phyloP scores from a whole-genome alignment of 2,888 invertebrate species.

The Pocota personata region DNA sequence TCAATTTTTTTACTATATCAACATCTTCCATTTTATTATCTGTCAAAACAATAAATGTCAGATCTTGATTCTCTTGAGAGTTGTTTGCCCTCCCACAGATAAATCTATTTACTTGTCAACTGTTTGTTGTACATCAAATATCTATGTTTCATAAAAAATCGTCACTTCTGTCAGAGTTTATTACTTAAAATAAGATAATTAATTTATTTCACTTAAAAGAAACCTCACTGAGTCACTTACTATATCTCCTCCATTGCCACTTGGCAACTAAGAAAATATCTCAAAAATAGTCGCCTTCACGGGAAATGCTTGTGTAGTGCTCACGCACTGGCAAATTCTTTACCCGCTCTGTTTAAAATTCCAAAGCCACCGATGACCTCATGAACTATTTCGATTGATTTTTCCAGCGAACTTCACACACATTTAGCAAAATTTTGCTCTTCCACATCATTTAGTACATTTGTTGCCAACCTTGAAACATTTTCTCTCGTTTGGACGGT shows the following conservation, averaged over 20 bases:
- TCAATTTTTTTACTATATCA: neutral
- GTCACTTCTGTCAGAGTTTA: conserved; percentile 8
- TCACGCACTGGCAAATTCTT: conserved; percentile 32
- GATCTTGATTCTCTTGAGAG: neutral
- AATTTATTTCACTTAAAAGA: conserved; percentile 10
- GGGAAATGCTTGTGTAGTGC: neutral
- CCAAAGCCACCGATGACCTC: conserved; percentile 52
- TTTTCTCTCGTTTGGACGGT: neutral
- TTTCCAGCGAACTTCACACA: conserved; percentile 25
- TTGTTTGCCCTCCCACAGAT: neutral
- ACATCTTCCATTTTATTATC: neutral
- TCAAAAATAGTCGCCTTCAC: neutral
- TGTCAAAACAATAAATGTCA: conserved; percentile 7
- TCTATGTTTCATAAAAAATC: conserved; percentile 6
- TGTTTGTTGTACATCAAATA: neutral
- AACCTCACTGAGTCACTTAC: neutral
- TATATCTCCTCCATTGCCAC: neutral
- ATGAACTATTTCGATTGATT: conserved; percentile 67
- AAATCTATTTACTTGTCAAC: neutral
- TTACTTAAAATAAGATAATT: conserved; percentile 6
- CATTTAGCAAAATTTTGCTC: neutral
- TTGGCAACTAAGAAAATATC: conserved; percentile 1
- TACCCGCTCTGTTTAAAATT: conserved; percentile 13
- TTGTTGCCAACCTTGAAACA: conserved; percentile 38
- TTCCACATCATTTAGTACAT: neutral